Evolutionary conservation across 1,140 invertebrate genomes (phyloP).

Genomic region (Lordiphosa clarofinis): DNA sequence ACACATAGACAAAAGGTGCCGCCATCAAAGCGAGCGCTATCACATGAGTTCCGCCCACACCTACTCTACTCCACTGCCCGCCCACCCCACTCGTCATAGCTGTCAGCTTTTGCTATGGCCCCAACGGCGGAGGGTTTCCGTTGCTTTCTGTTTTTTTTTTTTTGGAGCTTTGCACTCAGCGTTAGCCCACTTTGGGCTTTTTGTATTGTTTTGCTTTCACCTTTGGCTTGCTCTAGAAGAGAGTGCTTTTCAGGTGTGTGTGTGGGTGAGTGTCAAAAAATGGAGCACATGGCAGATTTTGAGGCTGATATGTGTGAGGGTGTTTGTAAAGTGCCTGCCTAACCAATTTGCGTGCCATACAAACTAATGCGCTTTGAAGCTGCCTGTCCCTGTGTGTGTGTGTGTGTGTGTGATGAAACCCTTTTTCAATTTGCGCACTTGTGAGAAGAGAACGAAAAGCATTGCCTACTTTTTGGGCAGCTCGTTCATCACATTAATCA

Average conservation of each 20-base stretch:
- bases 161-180: constrained; percentile 50
- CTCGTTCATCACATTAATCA: constrained; percentile 69
- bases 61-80: too few species aligned
- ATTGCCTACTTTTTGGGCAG: constrained; percentile 24
- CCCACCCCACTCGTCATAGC: constrained; percentile 1
- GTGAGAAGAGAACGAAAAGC: constrained; percentile 18
- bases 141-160: constrained; percentile 26
- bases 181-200: constrained; percentile 65
- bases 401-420: not conserved
- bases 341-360: constrained; percentile 65
- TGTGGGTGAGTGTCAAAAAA: constrained; percentile 43
- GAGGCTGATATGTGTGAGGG: constrained; percentile 52
- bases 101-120: constrained; percentile 59
- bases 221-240: not conserved
- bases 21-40: constrained; percentile 65
- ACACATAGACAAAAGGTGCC: constrained; percentile 68
- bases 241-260: constrained; percentile 16
- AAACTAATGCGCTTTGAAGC: constrained; percentile 70
- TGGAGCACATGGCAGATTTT: constrained; percentile 66
- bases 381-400: constrained; percentile 16
- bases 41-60: constrained; percentile 29
- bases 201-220: constrained; percentile 60
- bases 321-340: constrained; percentile 66
- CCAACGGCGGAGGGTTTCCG: constrained; percentile 39
- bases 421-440: constrained; percentile 17